Evolutionary conservation across 1,140 invertebrate species (phyloP).

Genomic region (Macrosteles quadrilineatus): DNA sequence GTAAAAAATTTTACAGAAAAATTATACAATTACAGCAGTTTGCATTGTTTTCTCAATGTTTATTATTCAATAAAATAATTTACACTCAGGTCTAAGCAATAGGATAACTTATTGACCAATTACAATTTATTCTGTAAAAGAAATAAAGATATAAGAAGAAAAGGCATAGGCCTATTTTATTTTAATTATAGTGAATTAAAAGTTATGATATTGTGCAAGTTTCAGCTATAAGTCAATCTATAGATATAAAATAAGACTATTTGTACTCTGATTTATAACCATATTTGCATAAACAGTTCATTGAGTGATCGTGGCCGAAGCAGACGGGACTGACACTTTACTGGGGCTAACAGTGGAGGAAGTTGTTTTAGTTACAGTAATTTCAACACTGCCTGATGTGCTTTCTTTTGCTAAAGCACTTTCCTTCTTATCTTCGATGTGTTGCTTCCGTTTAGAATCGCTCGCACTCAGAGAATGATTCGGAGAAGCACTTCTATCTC

Average conservation of each 20-base stretch:
- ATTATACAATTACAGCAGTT: no score
- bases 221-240: no score
- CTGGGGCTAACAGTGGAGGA: not conserved
- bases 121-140: no score
- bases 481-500: slow-evolving; percentile 50
- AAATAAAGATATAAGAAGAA: no score
- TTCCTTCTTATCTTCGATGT: slow-evolving; percentile 39
- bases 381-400: slow-evolving; percentile 12
- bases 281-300: slow-evolving; percentile 19
- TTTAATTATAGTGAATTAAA: no score
- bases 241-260: not conserved
- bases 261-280: slow-evolving; percentile 2
- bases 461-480: slow-evolving; percentile 65
- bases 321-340: not conserved
- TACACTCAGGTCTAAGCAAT: no score
- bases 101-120: no score
- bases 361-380: slow-evolving; percentile 13
- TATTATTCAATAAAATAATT: no score
- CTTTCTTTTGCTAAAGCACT: not conserved
- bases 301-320: not conserved
- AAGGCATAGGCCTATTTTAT: no score
- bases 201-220: no score
- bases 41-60: no score
- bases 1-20: no score
- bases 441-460: slow-evolving; percentile 60